These are phyloP conservation scores for Anarrhichthys ocellatus DNA, from an alignment of 2,113 vertebrate genomes.

Conservation along the genomic window DNA sequence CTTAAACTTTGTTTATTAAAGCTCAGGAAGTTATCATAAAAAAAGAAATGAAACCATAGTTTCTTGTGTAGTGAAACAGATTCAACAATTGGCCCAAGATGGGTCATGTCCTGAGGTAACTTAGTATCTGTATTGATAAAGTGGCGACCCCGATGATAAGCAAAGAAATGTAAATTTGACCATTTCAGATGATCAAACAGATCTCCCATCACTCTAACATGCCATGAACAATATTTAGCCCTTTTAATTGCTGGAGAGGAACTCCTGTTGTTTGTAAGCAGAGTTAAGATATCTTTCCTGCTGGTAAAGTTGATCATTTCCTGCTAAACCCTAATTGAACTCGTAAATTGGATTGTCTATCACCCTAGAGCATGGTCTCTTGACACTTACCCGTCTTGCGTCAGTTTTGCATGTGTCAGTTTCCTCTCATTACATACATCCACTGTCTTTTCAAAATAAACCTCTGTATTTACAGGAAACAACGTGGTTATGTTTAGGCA, in stretches of 20 bases:
- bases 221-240: background rate
- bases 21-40: background rate
- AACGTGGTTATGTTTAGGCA: background rate
- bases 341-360: too few relatives aligned
- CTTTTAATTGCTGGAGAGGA: background rate
- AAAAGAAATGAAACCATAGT: background rate
- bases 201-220: background rate
- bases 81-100: background rate
- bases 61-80: background rate
- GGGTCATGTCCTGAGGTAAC: background rate
- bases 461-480: background rate
- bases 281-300: background rate
- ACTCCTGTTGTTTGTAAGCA: background rate
- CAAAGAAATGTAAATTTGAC: background rate
- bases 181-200: background rate
- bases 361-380: too few relatives aligned
- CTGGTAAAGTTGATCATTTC: too few relatives aligned
- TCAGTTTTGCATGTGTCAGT: too few relatives aligned
- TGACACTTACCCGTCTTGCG: too few relatives aligned
- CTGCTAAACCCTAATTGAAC: too few relatives aligned
- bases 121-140: background rate
- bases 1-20: too few relatives aligned
- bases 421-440: too few relatives aligned
- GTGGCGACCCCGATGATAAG: background rate
- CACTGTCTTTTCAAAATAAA: background rate